Evolutionary conservation across 1,140 invertebrate genomes (phyloP).

Genomic region (Papilio helenus): DNA sequence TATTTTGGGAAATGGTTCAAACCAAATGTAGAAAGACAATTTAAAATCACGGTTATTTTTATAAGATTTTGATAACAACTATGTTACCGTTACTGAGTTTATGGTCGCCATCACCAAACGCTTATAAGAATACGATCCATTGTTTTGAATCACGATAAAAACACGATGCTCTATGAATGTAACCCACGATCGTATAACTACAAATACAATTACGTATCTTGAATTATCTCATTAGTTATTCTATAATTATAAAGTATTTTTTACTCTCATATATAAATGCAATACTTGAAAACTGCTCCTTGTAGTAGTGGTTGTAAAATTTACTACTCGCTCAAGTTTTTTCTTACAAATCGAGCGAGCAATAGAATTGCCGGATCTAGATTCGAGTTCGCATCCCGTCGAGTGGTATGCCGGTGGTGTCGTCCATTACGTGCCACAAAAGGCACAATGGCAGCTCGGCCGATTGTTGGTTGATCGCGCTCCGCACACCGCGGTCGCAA

Average conservation of each 20-base stretch:
- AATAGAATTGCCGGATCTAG: constrained; percentile 13
- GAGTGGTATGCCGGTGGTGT: neutral
- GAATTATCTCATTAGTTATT: neutral
- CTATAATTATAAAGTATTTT: no score
- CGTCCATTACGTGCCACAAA: constrained; percentile 39
- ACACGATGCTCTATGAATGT: neutral
- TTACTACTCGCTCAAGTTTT: neutral
- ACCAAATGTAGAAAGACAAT: no score
- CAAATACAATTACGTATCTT: neutral
- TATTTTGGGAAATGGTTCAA: no score
- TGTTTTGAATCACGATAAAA: neutral
- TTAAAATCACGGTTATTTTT: no score
- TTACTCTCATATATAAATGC: no score
- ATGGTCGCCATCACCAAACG: neutral
- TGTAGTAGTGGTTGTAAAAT: neutral
- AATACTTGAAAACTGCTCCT: no score
- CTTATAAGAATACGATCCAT: neutral
- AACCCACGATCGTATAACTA: neutral
- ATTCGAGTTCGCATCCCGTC: constrained; percentile 16
- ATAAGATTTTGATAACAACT: no score
- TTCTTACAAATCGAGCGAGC: neutral
- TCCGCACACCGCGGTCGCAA: neutral
- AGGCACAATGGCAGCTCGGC: constrained; percentile 39
- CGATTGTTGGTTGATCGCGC: constrained; percentile 41
- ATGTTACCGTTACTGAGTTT: neutral